Evolutionary conservation across 1,140 invertebrate genomes (phyloP), one percentile per base, ranked within the genome.

Genomic region (Diprion similis): DNA sequence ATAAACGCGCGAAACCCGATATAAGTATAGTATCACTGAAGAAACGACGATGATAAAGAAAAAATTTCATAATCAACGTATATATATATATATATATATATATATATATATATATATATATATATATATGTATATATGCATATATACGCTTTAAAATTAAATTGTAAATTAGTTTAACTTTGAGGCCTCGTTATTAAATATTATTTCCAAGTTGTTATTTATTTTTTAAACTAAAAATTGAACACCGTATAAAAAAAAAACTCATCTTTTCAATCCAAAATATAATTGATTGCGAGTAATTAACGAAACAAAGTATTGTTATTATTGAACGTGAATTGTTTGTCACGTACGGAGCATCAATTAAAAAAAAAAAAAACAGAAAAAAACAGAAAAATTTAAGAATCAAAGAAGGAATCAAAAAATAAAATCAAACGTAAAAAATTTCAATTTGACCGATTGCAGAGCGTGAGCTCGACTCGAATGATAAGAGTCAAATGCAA

Each of bases 151-250:
- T 68, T 68, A 68, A 9, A 17, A 15, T 59, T 59, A 59, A n/a
- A 59, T 13, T 82, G 81, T 82, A 82, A 78, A 81, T 82, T 82
- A 79, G 45, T 81, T 77, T 80, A 79, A 77, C 73, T 78, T 80
- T 82, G 80, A 75, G 45, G 9, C 73, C 37, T 66, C 66, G 65
- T 70, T 15, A 59, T 15, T 13, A 10, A 15, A 73, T 79, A 82
- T 79, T 77, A 76, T 81, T 83, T 82, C 77, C 77, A 82, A 83
- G 78, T 79, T 78, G 76, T 79, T 82, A 81, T 82, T 83, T 82
- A 83, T 83, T 82, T 82, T 80, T 71, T 82, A 73, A 73, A 75
- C 48, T 46, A 68, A 73, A 73, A 51, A 71, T 70, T 71, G 24
- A 73, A 72, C 69, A 74, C 73, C 67, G 69, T 75, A 72, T 48